Evolutionary conservation across 2,888 invertebrate genomes (phyloP).

Genomic region (Macrophya annulata): DNA sequence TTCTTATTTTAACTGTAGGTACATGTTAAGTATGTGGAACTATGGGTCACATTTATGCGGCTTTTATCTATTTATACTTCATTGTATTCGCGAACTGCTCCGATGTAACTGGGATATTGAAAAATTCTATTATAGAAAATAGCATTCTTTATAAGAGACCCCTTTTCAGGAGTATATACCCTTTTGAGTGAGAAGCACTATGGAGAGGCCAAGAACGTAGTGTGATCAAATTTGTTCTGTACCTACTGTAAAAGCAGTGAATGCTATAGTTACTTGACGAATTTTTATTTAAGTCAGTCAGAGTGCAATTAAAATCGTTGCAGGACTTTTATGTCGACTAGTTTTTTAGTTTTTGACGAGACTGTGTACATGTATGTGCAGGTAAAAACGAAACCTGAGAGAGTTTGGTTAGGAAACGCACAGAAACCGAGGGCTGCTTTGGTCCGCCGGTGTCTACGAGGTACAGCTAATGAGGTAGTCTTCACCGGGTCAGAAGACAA

Average conservation of each 20-base stretch:
- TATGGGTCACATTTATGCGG: neutral
- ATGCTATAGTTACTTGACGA: neutral
- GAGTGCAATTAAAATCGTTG: conserved; percentile 28
- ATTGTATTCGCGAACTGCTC: neutral
- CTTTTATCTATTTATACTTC: neutral
- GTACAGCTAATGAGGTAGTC: conserved; percentile 45
- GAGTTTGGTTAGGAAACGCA: conserved; percentile 20
- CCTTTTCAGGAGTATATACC: neutral
- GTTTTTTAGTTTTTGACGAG: neutral
- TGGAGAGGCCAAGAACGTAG: neutral
- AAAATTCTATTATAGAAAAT: neutral
- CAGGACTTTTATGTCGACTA: neutral
- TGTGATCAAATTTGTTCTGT: neutral
- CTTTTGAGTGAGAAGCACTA: neutral
- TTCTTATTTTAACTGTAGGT: neutral
- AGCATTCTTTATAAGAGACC: neutral
- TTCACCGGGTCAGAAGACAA: conserved; percentile 46
- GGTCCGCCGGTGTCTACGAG: conserved; percentile 31
- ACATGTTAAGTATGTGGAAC: neutral
- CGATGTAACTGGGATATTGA: neutral
- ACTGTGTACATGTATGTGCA: neutral
- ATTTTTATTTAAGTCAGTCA: neutral
- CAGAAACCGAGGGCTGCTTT: conserved; percentile 16
- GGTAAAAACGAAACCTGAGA: neutral
- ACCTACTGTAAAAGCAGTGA: neutral